Base-by-base conservation (phyloP, 2,888 invertebrate species). In the Proisotoma minuta region DNA sequence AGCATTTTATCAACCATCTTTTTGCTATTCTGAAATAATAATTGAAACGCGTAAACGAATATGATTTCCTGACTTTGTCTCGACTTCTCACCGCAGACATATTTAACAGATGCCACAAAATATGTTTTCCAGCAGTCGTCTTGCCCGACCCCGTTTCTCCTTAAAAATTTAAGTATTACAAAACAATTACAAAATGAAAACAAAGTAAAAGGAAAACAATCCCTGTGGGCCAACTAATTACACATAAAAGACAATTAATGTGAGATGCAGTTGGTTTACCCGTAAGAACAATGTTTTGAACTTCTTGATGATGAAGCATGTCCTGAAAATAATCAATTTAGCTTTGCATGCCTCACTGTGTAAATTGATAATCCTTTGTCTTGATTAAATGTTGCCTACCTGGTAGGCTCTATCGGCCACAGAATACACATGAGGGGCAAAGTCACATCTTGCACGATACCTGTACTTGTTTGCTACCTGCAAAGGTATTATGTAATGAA, bases 91-190 rank as follows among this genome's bases (percentile, higher is more conserved):
- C 92, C 73, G 86, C 84, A 56, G 94, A 93, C 73, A 95, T 81
- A 76, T 83, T 86, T 70, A 89, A 85, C 1, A 95, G 82, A 77
- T 96, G 95, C 56, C 86, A 84, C 29, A 94, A 80, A 48, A 91
- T 79, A 69, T 91, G 85, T 40, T 87, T 80, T 77, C 88, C 87
- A 76, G 88, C 91, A 29, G 88, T 88, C 0, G 93, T 90, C 81
- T 96, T 96, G 1, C 95, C 95, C 0, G 94, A 89, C 75, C 88
- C 88, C 71, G 89, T 89, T 81, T 95, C 95, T 1, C 95, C 95
- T 54, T n/a, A n/a, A n/a, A n/a, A n/a, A n/a, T n/a, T n/a, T n/a
- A n/a, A n/a, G n/a, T n/a, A n/a, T n/a, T n/a, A n/a, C n/a, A n/a
- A n/a, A n/a, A n/a, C n/a, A n/a, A n/a, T n/a, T n/a, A n/a, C n/a